Conservation (phyloP, 1,140 invertebrate genomes). For the Tetramorium simillimum region DNA sequence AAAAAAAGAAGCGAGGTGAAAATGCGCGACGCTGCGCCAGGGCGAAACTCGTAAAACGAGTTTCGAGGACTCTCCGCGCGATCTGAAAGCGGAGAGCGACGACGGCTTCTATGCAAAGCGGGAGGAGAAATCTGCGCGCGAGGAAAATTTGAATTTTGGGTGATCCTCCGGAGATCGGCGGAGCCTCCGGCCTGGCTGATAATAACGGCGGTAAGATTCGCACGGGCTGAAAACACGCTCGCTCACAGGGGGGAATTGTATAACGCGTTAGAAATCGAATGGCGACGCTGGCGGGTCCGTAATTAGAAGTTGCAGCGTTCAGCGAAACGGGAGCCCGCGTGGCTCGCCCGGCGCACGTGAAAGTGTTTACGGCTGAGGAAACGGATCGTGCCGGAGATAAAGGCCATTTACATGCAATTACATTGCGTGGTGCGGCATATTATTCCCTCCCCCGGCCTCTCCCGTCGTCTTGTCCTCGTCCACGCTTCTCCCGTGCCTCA, state of each 20-base stretch:
- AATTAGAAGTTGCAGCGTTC: constrained; percentile 73
- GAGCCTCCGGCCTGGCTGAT: too few relatives aligned
- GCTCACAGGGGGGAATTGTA: constrained; percentile 55
- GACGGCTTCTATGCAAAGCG: constrained; percentile 54
- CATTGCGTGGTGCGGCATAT: constrained; percentile 75
- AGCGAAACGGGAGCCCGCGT: constrained; percentile 63
- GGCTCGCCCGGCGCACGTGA: constrained; percentile 71
- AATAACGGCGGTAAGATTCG: not conserved
- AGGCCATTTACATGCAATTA: constrained; percentile 82
- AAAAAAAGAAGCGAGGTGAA: constrained; percentile 23
- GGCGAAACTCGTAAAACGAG: constrained; percentile 32
- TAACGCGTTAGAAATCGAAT: constrained; percentile 74
- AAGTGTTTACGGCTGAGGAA: constrained; percentile 82
- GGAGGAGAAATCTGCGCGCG: constrained; percentile 44
- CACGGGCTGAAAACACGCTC: not conserved
- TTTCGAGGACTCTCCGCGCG: not conserved
- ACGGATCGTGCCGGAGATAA: constrained; percentile 81
- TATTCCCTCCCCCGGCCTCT: constrained; percentile 64
- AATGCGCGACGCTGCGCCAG: constrained; percentile 32
- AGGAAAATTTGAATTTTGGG: constrained; percentile 59
- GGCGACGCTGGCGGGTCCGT: constrained; percentile 48
- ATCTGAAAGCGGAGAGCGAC: constrained; percentile 27
- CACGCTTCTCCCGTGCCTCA: constrained; percentile 36
- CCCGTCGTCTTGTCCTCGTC: not conserved
- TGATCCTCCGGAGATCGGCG: not conserved